Base-by-base conservation (phyloP, 2,113 vertebrate genomes). In the Dicaeum eximium region DNA sequence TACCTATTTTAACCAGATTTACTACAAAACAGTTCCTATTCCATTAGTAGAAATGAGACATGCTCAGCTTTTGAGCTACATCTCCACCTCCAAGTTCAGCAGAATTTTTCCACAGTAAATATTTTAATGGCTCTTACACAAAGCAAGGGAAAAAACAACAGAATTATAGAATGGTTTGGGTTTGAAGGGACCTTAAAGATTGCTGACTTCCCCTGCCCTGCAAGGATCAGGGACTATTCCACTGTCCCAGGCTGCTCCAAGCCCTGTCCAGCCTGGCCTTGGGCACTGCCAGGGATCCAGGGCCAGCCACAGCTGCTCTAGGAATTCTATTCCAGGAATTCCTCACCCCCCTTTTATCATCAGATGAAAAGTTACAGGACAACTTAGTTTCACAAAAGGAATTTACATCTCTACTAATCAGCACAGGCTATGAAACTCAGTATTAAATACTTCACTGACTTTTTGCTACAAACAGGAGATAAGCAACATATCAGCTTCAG, bases 251-350 rank as follows among this genome's bases (percentile, higher is more conserved):
- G 35, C 0, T 54, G 11, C 65, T 54, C 71, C 9, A 24, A 70
- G 6, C 38, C 18, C n/a, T 0, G 0, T 24, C 57, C 64, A 71
- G 0, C 13, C 35, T 33, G 53, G 13, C 12, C 33, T 25, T 19
- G 48, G 22, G 0, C 75, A 44, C 3, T 33, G 0, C 24, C 71
- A 60, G 45, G 40, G 44, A 33, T 70, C 28, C 81, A 83, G 77
- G 28, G 18, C 11, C n/a, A 82, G 14, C 57, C 64, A 10, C 57
- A 65, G 17, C 31, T 38, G 0, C 48, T 19, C 22, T 44, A 47
- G 54, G 15, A 9, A 20, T 25, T 50, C 51, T 24, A 15, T 30
- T 15, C 20, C 56, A 64, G 48, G 5, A 7, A n/a, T n/a, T n/a
- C 4, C 15, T 70, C 2, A 2, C 1, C 30, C 28, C 8, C 6